Evolutionary conservation across 2,888 invertebrate genomes (phyloP).

Genomic region (Morpho deidamia): DNA sequence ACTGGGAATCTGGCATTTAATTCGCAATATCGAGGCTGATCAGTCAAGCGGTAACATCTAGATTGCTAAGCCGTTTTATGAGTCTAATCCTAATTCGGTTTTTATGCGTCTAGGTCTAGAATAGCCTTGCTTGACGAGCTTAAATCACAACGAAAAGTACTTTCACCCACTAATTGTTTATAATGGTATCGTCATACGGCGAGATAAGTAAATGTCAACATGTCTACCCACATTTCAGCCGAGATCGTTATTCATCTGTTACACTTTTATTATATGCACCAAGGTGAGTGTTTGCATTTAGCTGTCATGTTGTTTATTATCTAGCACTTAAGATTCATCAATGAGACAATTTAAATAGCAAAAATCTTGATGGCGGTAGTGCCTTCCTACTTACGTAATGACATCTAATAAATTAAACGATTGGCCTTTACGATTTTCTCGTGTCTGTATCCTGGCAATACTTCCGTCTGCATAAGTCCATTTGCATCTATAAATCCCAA

Average conservation of each 20-base stretch:
- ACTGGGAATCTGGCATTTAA: conserved; percentile 77
- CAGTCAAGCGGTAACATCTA: conserved; percentile 71
- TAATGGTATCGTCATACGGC: conserved; percentile 52
- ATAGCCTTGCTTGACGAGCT: conserved; percentile 48
- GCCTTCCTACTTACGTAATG: conserved; percentile 23
- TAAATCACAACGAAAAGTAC: conserved; percentile 46
- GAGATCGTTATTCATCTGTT: conserved; percentile 47
- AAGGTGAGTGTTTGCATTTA: conserved; percentile 44
- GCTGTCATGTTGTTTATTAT: conserved; percentile 50
- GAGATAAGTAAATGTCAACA: conserved; percentile 65
- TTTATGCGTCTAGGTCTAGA: conserved; percentile 52
- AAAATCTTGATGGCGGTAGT: conserved; percentile 25
- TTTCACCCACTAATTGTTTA: conserved; percentile 66
- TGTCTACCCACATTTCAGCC: conserved; percentile 56
- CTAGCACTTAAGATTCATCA: conserved; percentile 39
- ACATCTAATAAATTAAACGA: conserved; percentile 21
- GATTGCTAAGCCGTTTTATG: conserved; percentile 71
- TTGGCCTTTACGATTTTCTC: conserved; percentile 23
- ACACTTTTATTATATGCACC: conserved; percentile 29
- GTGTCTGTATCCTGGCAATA: conserved; percentile 16
- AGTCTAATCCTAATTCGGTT: conserved; percentile 72
- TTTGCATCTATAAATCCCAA: conserved; percentile 21
- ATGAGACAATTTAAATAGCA: conserved; percentile 26
- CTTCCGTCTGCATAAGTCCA: conserved; percentile 19
- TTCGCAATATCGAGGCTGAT: conserved; percentile 62